phyloP scores from a whole-genome alignment of 2,797 vertebrate species.

The Scolopax rusticola region DNA sequence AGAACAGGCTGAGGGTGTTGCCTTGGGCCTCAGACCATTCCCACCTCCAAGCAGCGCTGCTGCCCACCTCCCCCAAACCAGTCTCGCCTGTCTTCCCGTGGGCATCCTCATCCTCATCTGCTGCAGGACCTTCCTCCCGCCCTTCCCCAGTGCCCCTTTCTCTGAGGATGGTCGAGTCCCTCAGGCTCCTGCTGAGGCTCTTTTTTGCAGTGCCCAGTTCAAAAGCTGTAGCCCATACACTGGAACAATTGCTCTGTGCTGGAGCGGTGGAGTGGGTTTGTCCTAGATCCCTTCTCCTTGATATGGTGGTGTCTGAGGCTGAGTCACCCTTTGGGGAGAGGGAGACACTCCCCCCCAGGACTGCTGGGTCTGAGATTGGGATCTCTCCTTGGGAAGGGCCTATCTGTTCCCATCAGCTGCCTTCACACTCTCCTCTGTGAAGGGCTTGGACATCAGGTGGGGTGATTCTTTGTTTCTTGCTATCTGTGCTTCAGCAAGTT shows the following conservation, averaged over 20 bases:
- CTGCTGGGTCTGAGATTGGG: background rate
- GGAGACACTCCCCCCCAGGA: background rate
- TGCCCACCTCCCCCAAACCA: background rate
- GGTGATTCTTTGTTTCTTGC: background rate
- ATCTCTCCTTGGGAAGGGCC: background rate
- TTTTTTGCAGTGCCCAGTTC: background rate
- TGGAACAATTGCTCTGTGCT: rapidly evolving
- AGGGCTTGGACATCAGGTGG: background rate
- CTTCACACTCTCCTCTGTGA: background rate
- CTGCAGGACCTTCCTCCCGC: background rate
- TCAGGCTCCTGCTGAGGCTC: rapidly evolving
- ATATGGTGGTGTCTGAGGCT: background rate
- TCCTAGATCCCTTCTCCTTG: background rate
- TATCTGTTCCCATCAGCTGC: background rate
- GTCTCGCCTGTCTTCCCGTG: background rate
- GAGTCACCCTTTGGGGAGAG: background rate
- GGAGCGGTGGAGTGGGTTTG: background rate
- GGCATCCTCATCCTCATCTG: background rate
- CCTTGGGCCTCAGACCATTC: background rate
- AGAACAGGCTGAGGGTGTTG: background rate
- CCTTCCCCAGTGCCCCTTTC: background rate
- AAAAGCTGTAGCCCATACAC: background rate
- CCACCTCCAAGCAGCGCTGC: background rate
- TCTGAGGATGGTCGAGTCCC: rapidly evolving
- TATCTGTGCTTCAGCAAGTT: background rate